Evolutionary conservation across 2,797 vertebrate species (phyloP).

Genomic region (Syndactyla subalaris): DNA sequence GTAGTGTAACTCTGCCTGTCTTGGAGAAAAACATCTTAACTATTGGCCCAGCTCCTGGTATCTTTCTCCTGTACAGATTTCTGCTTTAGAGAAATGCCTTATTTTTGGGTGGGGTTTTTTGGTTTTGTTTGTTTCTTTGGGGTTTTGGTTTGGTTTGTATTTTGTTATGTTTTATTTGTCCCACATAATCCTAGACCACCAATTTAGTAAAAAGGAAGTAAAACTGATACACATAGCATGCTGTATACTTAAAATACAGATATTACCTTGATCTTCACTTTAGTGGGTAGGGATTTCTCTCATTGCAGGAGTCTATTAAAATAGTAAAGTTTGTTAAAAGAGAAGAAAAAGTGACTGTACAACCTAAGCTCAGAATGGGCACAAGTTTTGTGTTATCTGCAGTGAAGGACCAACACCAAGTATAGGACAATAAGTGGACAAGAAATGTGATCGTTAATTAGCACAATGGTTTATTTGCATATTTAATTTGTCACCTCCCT

Average conservation of each 20-base stretch:
- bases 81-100: not conserved
- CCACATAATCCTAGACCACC: not conserved
- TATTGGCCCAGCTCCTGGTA: not conserved
- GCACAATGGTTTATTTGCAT: not conserved
- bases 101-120: not conserved
- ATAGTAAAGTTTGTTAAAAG: not conserved
- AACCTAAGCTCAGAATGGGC: not conserved
- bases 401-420: not conserved
- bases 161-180: not conserved
- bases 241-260: not conserved
- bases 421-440: not conserved
- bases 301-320: not conserved
- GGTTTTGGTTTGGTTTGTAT: not conserved
- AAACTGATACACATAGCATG: not conserved
- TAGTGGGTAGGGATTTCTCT: not conserved
- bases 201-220: not conserved
- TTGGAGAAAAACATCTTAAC: not conserved
- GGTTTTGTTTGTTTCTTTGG: not conserved
- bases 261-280: not conserved
- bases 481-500: not conserved
- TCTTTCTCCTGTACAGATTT: not conserved
- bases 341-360: not conserved
- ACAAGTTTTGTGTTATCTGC: not conserved
- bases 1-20: not conserved
- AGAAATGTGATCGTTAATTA: not conserved